Percentiles rank a stretch among this genome's conserved stretches.
These are phyloP conservation scores for Homarus americanus DNA, from an alignment of 1,140 invertebrate species.

Conservation along the genomic window DNA sequence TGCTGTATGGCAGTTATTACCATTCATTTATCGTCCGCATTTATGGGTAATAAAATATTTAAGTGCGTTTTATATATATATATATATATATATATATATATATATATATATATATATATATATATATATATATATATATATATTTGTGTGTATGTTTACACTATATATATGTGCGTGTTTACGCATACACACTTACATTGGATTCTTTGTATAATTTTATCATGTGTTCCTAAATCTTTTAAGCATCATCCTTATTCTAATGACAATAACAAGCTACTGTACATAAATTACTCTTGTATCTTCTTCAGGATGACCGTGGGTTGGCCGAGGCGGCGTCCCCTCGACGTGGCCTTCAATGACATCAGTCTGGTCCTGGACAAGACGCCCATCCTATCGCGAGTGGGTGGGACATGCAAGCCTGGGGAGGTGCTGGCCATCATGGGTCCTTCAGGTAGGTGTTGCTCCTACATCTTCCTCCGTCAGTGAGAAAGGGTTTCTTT, in stretches of 20 bases:
- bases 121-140: constrained; percentile 34
- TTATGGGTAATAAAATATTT: too few species aligned
- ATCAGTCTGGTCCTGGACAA: constrained; percentile 81
- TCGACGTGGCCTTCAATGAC: constrained; percentile 86
- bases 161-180: not conserved
- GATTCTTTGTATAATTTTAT: not conserved
- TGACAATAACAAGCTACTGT: too few species aligned
- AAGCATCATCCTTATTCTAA: too few species aligned
- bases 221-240: not conserved
- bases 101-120: constrained; percentile 28
- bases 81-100: constrained; percentile 11
- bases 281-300: not conserved
- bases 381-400: constrained; percentile 84
- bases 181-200: not conserved
- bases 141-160: not conserved
- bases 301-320: constrained; percentile 40
- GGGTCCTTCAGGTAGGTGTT: constrained; percentile 88
- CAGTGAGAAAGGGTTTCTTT: too few species aligned
- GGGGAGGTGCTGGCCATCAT: constrained; percentile 90
- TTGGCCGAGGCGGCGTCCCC: constrained; percentile 78
- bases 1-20: too few species aligned
- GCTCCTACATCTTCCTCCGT: too few species aligned
- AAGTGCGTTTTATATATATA: too few species aligned
- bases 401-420: constrained; percentile 86
- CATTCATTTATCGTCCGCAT: too few species aligned